phyloP scores from a whole-genome alignment of 2,888 invertebrate genomes.

The Troilus luridus region DNA sequence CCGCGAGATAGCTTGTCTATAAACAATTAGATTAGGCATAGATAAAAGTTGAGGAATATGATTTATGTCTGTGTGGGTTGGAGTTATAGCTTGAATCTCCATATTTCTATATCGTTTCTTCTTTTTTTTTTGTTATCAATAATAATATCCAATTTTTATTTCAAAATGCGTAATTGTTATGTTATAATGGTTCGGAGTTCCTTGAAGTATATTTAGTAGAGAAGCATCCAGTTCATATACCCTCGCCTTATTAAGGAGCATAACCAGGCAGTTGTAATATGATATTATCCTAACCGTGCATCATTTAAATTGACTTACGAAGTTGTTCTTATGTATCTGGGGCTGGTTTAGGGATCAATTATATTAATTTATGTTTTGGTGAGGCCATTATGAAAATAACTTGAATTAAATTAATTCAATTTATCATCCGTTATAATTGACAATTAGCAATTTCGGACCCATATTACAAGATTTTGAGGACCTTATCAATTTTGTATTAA shows the following conservation, averaged over 20 bases:
- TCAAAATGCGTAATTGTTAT: not conserved
- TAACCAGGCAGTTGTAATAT: slow-evolving; percentile 29
- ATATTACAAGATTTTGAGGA: too few species aligned
- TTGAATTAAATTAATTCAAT: not conserved
- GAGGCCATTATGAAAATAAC: not conserved
- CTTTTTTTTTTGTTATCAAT: not conserved
- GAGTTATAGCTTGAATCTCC: not conserved
- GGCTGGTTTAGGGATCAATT: not conserved
- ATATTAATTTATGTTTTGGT: not conserved
- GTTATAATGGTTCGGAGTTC: not conserved
- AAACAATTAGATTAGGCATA: not conserved
- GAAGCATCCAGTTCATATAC: not conserved
- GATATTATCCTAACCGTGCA: slow-evolving; percentile 22
- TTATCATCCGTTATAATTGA: not conserved
- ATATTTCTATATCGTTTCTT: not conserved
- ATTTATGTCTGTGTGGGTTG: slow-evolving; percentile 9
- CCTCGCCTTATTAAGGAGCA: not conserved
- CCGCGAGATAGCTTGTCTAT: not conserved
- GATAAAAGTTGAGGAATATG: not conserved
- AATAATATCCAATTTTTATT: not conserved
- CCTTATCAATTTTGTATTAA: not conserved
- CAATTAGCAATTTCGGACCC: too few species aligned
- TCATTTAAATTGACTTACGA: slow-evolving; percentile 30
- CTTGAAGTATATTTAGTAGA: not conserved
- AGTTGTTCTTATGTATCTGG: not conserved